Evolutionary conservation across 2,113 vertebrate genomes (phyloP), one percentile per base, ranked within the genome.

Genomic region (Ophthalmolycus amberensis): DNA sequence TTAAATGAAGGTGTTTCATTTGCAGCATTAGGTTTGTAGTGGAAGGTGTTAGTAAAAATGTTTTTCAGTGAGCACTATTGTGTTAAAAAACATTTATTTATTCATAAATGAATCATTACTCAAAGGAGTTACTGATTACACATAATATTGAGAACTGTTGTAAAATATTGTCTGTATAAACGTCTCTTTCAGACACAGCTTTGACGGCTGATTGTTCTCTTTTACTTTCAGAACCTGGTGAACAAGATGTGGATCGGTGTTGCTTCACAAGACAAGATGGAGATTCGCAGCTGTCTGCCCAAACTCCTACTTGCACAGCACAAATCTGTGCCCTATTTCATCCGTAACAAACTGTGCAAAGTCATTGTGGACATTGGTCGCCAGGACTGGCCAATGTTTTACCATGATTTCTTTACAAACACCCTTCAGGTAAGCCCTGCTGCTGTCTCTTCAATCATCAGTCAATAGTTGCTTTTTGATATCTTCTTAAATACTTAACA

Each of bases 361-460:
- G 98, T 99, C 90, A 99, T 99, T 0, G 98, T 99, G 84, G 98
- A 99, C 81, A 99, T 99, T 8, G 98, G 98, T 82, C 96, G 98
- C 83, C 98, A 99, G 56, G 98, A 99, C 89, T 99, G 98, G 98
- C 98, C 98, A 0, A 99, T 99, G 98, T 99, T 99, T 95, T 99
- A 99, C 94, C 97, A 99, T 34, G 97, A 99, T 91, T 99, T 99
- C 91, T 99, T 99, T 91, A 98, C 97, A 71, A 99, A 97, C 92
- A 99, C 97, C 63, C 95, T 99, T 88, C 98, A 99, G 97, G 98
- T 99, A 85, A 72, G 56, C 20, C 6, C 44, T 15, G 16, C 25
- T 64, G 4, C 1, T 58, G 4, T n/a, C 4, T 0, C 50, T 44
- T 59, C 6, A 58, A 14, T 69, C 14, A 29, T 32, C 29, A 59